Percentiles rank a stretch among this genome's conserved stretches.
These are phyloP conservation scores for Galagoides demidoff DNA, from an alignment of 2,797 vertebrate genomes.

Conservation along the genomic window DNA sequence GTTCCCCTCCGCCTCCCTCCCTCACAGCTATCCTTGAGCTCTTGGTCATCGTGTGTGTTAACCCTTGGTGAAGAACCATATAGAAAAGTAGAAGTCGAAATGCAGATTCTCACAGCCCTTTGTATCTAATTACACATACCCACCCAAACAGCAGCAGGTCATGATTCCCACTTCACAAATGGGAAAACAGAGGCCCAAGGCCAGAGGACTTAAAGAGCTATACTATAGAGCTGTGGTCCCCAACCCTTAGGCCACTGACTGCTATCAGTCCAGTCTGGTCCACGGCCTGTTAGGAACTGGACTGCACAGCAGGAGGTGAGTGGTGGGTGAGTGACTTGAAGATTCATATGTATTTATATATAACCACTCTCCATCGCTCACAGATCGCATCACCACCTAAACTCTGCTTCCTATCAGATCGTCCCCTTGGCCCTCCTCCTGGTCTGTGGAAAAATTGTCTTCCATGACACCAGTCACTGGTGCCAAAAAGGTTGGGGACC, in stretches of 20 bases:
- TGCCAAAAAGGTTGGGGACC: background rate
- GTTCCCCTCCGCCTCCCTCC: background rate
- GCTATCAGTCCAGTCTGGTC: background rate
- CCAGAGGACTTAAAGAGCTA: background rate
- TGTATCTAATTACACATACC: background rate
- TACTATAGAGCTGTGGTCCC: background rate
- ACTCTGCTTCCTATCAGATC: too few relatives aligned
- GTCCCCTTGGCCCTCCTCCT: too few relatives aligned
- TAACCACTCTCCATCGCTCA: too few relatives aligned
- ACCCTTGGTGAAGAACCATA: background rate
- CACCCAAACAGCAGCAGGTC: background rate
- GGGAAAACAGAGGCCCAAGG: background rate
- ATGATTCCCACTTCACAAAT: background rate
- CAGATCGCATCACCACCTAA: too few relatives aligned
- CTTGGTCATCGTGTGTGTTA: background rate
- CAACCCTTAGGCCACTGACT: background rate
- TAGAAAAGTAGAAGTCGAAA: background rate
- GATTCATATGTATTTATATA: too few relatives aligned
- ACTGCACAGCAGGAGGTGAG: too few relatives aligned
- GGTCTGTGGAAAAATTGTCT: too few relatives aligned
- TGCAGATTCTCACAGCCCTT: background rate
- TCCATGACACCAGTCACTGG: background rate
- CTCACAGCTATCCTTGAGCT: background rate
- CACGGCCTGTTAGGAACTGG: background rate
- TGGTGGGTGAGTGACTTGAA: too few relatives aligned